These are phyloP conservation scores for Leucania comma DNA, from an alignment of 2,888 invertebrate species.

Conservation along the genomic window DNA sequence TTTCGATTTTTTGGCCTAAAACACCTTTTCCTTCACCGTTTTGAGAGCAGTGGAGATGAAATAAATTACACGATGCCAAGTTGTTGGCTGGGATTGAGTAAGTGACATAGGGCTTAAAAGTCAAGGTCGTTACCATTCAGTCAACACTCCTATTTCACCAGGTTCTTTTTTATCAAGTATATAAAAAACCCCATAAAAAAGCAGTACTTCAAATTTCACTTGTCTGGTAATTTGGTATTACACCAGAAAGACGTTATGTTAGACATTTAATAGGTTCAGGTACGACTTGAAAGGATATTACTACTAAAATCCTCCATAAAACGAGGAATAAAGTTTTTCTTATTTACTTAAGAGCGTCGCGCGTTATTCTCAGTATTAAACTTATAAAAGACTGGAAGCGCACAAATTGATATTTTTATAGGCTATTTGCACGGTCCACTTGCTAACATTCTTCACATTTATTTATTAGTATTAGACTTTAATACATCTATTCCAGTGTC, in stretches of 20 bases:
- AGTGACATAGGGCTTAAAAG: too few species aligned
- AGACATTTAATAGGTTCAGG: conserved; percentile 1
- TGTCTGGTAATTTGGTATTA: neutral
- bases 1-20: too few species aligned
- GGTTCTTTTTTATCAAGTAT: too few species aligned
- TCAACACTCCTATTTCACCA: too few species aligned
- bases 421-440: conserved; percentile 37
- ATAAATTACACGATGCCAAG: too few species aligned
- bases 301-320: conserved; percentile 15
- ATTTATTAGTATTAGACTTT: conserved; percentile 51
- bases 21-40: too few species aligned
- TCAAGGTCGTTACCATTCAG: too few species aligned
- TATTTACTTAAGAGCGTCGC: neutral
- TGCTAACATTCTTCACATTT: conserved; percentile 28
- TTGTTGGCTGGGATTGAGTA: too few species aligned
- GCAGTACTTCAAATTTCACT: neutral
- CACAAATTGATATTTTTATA: conserved; percentile 56
- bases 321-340: conserved; percentile 1
- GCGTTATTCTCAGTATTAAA: conserved; percentile 21
- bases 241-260: neutral
- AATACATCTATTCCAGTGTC: conserved; percentile 13
- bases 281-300: neutral
- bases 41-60: too few species aligned
- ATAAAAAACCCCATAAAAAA: too few species aligned
- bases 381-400: conserved; percentile 13